Evolutionary conservation across 2,888 invertebrate genomes (phyloP).

Genomic region (Xestia sexstrigata): DNA sequence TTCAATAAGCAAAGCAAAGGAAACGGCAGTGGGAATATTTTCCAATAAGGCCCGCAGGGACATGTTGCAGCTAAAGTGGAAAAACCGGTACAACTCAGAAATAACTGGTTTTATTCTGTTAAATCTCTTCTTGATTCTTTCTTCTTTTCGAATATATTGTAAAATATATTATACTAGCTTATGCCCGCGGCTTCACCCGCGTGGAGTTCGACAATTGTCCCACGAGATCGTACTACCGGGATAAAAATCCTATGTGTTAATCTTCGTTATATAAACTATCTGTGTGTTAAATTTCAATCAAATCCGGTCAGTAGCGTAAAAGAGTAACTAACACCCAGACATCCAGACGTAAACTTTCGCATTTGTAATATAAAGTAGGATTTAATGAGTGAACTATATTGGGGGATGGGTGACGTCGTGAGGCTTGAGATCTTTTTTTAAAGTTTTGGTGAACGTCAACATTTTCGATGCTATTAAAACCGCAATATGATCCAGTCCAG

Average conservation of each 20-base stretch:
- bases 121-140: neutral
- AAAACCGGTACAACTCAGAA: neutral
- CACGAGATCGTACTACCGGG: too few relatives aligned
- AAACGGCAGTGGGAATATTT: constrained; percentile 78
- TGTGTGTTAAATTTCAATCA: too few relatives aligned
- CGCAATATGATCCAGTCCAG: neutral
- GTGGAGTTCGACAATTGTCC: too few relatives aligned
- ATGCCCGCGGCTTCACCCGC: too few relatives aligned
- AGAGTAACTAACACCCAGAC: too few relatives aligned
- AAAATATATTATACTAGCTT: neutral
- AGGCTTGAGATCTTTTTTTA: neutral
- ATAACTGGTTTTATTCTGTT: neutral
- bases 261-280: too few relatives aligned
- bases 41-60: constrained; percentile 82
- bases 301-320: too few relatives aligned
- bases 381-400: neutral
- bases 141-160: neutral
- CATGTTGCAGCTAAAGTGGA: constrained; percentile 68
- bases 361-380: too few relatives aligned
- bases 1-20: constrained; percentile 81
- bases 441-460: neutral
- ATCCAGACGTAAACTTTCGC: too few relatives aligned
- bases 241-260: too few relatives aligned
- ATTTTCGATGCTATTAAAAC: neutral
- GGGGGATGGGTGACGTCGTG: neutral